Base-by-base conservation (phyloP, 2,888 invertebrate genomes). In the Melanophora roralis region DNA sequence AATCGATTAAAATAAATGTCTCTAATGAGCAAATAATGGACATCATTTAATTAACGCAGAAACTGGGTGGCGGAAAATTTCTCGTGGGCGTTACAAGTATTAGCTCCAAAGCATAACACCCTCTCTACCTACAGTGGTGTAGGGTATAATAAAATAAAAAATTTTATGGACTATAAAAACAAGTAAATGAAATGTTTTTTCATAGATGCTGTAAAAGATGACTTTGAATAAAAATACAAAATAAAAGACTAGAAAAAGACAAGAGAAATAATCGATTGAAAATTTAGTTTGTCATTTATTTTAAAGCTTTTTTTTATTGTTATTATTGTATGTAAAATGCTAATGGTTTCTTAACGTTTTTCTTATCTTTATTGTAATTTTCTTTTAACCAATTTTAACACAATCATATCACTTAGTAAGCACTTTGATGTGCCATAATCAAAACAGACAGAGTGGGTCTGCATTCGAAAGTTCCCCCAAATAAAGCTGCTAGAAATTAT, bases 261-360 rank as follows among this genome's bases (percentile, higher is more conserved):
- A 27, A 27, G 27, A 27, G 27, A 62, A 40, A 57, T 55, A 64
- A 69, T 64, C 23, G 43, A 45, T 60, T 55, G 19, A 64, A 77
- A 69, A 49, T 45, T 77, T 49, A 53, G 32, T 53, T 27, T 21
- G 38, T 55, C 47, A 32, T 34, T 77, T 74, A 32, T 59, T 43
- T 65, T 47, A 32, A 3, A 21, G 36, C 5, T 36, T 55, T 38
- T 47, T 40, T 49, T 55, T 62, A 49, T 49, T 47, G 36, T 43
- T 19, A 55, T 14, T 23, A 16, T 40, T 45, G 45, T 19, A 2
- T 14, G 8, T 9, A 51, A 51, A 59, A 69, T 68, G 62, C 55
- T 73, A 73, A 78, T 73, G 72, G 49, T 59, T 45, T 43, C 6
- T 23, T 71, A 38, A 62, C 16, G 21, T 65, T 51, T 65, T 51